Evolutionary conservation across 2,797 vertebrate genomes (phyloP).

Genomic region (Antennarius maculatus): DNA sequence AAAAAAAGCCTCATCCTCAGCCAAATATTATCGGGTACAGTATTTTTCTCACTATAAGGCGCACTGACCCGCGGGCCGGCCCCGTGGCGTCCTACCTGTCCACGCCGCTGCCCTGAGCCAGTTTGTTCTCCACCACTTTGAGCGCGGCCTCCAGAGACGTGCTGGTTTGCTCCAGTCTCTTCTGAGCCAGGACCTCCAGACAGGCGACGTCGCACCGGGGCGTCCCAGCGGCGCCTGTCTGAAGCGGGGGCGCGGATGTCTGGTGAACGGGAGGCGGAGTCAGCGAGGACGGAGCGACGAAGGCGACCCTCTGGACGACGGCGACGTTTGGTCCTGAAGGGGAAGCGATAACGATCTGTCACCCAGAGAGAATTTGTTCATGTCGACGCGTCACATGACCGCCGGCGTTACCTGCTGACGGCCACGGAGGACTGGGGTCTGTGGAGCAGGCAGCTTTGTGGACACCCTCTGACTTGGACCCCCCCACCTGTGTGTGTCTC

Average conservation of each 20-base stretch:
- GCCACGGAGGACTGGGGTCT: constrained; percentile 18
- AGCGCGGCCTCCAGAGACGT: constrained; percentile 85
- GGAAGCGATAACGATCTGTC: not conserved
- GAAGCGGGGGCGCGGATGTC: not conserved
- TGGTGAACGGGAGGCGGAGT: constrained; percentile 14
- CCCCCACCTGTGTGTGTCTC: constrained; percentile 4
- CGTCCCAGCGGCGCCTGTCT: constrained; percentile 17
- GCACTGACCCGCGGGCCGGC: no score
- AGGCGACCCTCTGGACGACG: constrained; percentile 60
- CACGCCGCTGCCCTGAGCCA: constrained; percentile 72
- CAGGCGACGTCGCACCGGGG: constrained; percentile 19
- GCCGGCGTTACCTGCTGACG: constrained; percentile 44
- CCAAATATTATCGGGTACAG: no score
- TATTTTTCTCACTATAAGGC: no score
- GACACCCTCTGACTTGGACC: constrained; percentile 35
- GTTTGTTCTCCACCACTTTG: constrained; percentile 86
- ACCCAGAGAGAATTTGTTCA: not conserved
- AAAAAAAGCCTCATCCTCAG: no score
- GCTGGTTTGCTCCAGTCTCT: constrained; percentile 88
- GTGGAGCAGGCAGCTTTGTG: constrained; percentile 28
- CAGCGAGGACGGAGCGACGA: constrained; percentile 42
- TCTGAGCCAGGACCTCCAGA: constrained; percentile 74
- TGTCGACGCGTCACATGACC: not conserved
- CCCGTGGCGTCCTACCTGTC: constrained; percentile 78
- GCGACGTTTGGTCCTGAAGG: constrained; percentile 47